phyloP scores from a whole-genome alignment of 2,888 invertebrate species.

The Netelia fuscicornis region DNA sequence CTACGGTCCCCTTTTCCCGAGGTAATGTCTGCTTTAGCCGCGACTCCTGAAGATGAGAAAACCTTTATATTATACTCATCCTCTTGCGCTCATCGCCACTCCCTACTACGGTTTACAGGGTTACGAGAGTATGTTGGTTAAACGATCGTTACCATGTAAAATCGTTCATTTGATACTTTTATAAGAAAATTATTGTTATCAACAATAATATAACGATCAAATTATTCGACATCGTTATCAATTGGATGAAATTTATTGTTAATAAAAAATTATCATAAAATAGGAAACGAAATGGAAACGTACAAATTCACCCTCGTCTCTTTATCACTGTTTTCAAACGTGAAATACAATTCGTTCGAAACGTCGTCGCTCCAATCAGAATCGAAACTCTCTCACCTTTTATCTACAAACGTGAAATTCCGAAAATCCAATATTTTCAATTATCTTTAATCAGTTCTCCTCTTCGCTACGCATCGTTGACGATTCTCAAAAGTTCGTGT shows the following conservation, averaged over 20 bases:
- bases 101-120: not conserved
- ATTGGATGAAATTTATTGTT: not conserved
- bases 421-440: constrained; percentile 44
- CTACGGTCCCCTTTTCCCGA: not conserved
- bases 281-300: not conserved
- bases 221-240: not conserved
- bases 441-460: constrained; percentile 50
- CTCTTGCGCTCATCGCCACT: constrained; percentile 18
- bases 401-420: not conserved
- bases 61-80: constrained; percentile 8
- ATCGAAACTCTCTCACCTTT: too few species aligned
- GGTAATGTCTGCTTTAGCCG: not conserved
- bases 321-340: not conserved
- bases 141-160: not conserved
- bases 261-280: not conserved
- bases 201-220: too few species aligned
- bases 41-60: constrained; percentile 19
- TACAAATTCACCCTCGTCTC: not conserved
- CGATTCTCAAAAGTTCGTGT: constrained; percentile 30
- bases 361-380: too few species aligned
- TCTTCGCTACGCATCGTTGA: constrained; percentile 42
- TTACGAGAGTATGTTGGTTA: constrained; percentile 18
- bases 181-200: too few species aligned
- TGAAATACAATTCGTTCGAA: not conserved
- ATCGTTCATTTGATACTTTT: too few species aligned